phyloP scores from a whole-genome alignment of 2,888 invertebrate genomes.

The Blastobasis adustella region DNA sequence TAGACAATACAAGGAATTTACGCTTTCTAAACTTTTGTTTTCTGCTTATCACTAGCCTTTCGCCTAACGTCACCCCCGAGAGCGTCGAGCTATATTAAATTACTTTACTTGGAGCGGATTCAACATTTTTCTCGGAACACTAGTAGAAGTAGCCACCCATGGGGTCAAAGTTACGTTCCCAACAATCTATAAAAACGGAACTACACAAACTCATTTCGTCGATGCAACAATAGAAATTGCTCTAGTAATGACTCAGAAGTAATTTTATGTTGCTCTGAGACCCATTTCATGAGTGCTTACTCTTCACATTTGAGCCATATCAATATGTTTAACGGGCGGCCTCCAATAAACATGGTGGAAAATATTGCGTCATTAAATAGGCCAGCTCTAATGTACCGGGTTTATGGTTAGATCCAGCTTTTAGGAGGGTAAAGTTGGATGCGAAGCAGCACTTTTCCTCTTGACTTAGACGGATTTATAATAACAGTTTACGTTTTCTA shows the following conservation, averaged over 20 bases:
- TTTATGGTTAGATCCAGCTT: conserved; percentile 25
- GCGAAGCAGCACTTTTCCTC: conserved; percentile 4
- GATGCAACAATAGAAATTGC: conserved; percentile 16
- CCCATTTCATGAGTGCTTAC: conserved; percentile 20
- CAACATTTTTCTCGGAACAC: background rate
- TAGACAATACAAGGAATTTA: too few species aligned
- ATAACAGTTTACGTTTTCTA: too few species aligned
- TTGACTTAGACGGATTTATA: too few species aligned
- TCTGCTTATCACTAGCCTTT: too few species aligned
- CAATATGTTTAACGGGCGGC: conserved; percentile 33
- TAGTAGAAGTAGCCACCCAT: background rate
- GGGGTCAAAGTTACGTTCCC: conserved; percentile 10
- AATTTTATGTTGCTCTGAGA: conserved; percentile 27
- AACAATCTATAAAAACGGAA: conserved; percentile 21
- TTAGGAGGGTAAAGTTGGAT: background rate
- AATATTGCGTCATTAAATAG: conserved; percentile 40
- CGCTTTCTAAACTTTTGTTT: too few species aligned
- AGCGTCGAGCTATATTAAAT: too few species aligned
- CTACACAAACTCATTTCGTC: conserved; percentile 15
- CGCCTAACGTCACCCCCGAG: too few species aligned
- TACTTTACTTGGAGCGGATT: background rate
- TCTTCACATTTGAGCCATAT: conserved; percentile 24
- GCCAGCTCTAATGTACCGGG: conserved; percentile 26
- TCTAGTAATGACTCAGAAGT: conserved; percentile 17
- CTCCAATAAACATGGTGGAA: conserved; percentile 34